A percentile compares a stretch with the other conserved stretches of the same genome.
Evolutionary conservation across 2,888 invertebrate species (phyloP).

Genomic region (Melinaea marsaeus): DNA sequence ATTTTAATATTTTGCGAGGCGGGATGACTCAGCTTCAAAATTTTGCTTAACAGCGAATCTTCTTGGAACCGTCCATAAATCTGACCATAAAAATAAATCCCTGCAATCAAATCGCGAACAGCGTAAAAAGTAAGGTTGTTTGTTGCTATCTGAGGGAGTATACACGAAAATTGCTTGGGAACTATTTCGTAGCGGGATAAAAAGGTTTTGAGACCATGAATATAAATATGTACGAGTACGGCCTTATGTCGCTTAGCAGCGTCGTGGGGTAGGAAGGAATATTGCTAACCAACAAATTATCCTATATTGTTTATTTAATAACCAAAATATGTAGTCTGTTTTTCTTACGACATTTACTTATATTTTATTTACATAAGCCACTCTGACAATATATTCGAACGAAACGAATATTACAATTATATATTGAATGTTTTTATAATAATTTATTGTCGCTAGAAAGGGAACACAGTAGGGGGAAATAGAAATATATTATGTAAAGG

Average conservation of each 20-base stretch:
- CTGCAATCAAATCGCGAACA: constrained; percentile 72
- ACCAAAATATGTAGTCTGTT: constrained; percentile 1
- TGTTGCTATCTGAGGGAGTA: constrained; percentile 65
- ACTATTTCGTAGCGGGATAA: constrained; percentile 63
- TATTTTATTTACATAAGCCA: neutral
- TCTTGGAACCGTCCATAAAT: constrained; percentile 69
- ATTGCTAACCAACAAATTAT: constrained; percentile 4
- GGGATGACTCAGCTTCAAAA: constrained; percentile 27
- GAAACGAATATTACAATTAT: neutral
- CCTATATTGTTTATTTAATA: constrained; percentile 19
- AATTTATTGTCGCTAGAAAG: neutral
- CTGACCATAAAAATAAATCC: constrained; percentile 75
- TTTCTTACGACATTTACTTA: neutral
- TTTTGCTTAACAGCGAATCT: constrained; percentile 52
- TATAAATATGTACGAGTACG: constrained; percentile 61
- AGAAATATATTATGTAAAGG: constrained; percentile 35
- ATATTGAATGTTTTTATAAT: neutral
- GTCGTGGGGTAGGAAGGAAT: constrained; percentile 34
- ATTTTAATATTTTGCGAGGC: constrained; percentile 24
- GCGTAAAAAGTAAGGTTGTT: constrained; percentile 71
- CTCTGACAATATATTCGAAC: neutral
- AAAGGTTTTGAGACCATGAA: constrained; percentile 65
- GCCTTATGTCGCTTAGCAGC: constrained; percentile 49
- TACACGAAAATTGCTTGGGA: constrained; percentile 61
- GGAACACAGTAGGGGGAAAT: neutral